Conservation (phyloP, 1,140 invertebrate genomes). For the Bombus superbus region DNA sequence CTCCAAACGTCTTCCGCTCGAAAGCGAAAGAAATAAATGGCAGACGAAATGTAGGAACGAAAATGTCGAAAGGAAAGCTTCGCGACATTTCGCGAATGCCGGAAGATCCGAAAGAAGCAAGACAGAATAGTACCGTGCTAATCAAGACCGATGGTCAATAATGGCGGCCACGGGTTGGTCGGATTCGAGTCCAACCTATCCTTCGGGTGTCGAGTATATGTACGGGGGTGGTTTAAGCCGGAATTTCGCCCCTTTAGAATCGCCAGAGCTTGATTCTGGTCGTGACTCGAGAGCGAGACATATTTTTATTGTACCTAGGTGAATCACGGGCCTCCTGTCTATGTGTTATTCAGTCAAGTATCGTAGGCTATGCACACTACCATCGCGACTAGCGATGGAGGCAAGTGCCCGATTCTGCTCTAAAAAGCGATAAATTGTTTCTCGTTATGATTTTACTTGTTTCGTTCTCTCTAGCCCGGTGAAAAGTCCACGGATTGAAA, state of each 20-base stretch:
- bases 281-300: slow-evolving; percentile 64
- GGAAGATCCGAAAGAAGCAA: slow-evolving; percentile 46
- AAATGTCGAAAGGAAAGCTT: background rate
- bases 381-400: too few species aligned
- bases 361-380: background rate
- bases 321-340: slow-evolving; percentile 67
- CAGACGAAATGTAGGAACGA: too few species aligned
- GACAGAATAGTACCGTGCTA: slow-evolving; percentile 55
- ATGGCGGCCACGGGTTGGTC: slow-evolving; percentile 69
- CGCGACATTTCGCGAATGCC: slow-evolving; percentile 27
- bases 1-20: background rate
- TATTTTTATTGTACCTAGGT: slow-evolving; percentile 74
- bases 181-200: slow-evolving; percentile 61
- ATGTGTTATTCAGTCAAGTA: slow-evolving; percentile 24
- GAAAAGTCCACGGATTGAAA: too few species aligned
- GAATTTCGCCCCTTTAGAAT: slow-evolving; percentile 68
- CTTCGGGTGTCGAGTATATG: slow-evolving; percentile 58
- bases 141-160: slow-evolving; percentile 73
- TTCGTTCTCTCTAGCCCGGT: too few species aligned
- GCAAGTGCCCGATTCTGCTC: too few species aligned
- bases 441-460: accelerated
- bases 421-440: too few species aligned
- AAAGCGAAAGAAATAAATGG: slow-evolving; percentile 24
- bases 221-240: slow-evolving; percentile 64
- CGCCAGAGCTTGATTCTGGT: slow-evolving; percentile 65